These are phyloP conservation scores for Anoplolepis gracilipes DNA, from an alignment of 1,140 invertebrate species.

Conservation along the genomic window DNA sequence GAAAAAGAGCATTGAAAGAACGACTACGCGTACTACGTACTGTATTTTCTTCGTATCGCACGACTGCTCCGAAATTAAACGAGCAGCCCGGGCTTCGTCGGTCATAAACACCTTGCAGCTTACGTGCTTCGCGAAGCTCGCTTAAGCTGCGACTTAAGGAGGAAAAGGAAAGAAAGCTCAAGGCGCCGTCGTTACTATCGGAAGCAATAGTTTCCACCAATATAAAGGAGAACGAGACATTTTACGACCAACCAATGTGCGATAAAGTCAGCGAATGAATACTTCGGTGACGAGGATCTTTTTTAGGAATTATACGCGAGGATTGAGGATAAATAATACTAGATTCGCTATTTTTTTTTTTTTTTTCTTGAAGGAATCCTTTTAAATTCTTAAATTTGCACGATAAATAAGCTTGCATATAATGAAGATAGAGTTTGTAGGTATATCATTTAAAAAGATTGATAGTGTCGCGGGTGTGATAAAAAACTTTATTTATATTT, in stretches of 20 bases:
- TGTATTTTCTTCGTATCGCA: slow-evolving; percentile 22
- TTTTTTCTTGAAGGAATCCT: background rate
- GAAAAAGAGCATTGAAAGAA: slow-evolving; percentile 15
- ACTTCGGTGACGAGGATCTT: background rate
- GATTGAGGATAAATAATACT: background rate
- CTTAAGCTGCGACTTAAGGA: background rate
- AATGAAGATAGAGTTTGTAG: background rate
- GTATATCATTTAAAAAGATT: slow-evolving; percentile 8
- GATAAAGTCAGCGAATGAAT: slow-evolving; percentile 20
- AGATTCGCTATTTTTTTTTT: background rate
- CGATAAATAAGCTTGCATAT: background rate
- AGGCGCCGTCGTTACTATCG: background rate
- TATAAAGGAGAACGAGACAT: slow-evolving; percentile 26
- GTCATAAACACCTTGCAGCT: slow-evolving; percentile 24
- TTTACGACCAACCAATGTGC: background rate
- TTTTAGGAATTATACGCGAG: background rate
- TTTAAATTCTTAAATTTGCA: background rate
- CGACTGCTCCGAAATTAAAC: slow-evolving; percentile 27
- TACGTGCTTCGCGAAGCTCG: slow-evolving; percentile 14
- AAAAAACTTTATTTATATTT: background rate
- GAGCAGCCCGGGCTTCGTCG: background rate
- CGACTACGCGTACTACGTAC: background rate
- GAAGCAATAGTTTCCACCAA: slow-evolving; percentile 5
- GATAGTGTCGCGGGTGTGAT: background rate
- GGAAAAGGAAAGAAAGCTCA: background rate